Conservation (phyloP, 1,140 invertebrate genomes). For the Lerema accius region DNA sequence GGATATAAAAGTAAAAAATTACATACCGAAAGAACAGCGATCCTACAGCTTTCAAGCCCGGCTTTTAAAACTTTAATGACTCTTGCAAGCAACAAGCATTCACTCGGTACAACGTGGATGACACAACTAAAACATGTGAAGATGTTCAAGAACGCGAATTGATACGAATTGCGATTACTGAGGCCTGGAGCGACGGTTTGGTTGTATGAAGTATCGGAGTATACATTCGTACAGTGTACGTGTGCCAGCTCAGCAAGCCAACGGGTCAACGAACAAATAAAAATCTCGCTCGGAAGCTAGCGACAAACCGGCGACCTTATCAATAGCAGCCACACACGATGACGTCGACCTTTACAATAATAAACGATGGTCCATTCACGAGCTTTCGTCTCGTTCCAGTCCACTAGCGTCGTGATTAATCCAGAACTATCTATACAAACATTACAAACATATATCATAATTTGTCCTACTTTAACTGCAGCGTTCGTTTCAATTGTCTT, state of each 20-base stretch:
- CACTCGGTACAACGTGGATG: not conserved
- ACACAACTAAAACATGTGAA: conserved; percentile 9
- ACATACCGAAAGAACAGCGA: not conserved
- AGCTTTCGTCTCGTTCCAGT: conserved; percentile 23
- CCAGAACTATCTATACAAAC: conserved; percentile 1
- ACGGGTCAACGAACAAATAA: conserved; percentile 72
- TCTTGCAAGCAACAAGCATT: too few relatives aligned
- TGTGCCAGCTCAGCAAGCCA: conserved; percentile 48
- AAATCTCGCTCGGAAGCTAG: conserved; percentile 61
- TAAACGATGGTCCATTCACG: conserved; percentile 32
- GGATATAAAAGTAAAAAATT: too few relatives aligned
- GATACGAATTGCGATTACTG: conserved; percentile 12
- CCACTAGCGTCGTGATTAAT: conserved; percentile 11
- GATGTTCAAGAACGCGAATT: conserved; percentile 20
- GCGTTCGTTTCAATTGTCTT: not conserved
- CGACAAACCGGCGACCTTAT: conserved; percentile 66
- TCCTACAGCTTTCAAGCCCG: too few relatives aligned
- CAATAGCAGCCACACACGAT: conserved; percentile 45
- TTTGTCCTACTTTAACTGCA: conserved; percentile 8
- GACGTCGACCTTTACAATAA: conserved; percentile 46
- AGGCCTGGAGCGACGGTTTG: conserved; percentile 10
- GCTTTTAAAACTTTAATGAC: too few relatives aligned
- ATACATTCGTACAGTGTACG: too few relatives aligned
- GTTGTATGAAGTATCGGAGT: too few relatives aligned
- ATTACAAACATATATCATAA: too few relatives aligned